Evolutionary conservation across 2,113 vertebrate genomes (phyloP), one percentile per base, ranked within the genome.

Genomic region (Amblyopsis rosae): DNA sequence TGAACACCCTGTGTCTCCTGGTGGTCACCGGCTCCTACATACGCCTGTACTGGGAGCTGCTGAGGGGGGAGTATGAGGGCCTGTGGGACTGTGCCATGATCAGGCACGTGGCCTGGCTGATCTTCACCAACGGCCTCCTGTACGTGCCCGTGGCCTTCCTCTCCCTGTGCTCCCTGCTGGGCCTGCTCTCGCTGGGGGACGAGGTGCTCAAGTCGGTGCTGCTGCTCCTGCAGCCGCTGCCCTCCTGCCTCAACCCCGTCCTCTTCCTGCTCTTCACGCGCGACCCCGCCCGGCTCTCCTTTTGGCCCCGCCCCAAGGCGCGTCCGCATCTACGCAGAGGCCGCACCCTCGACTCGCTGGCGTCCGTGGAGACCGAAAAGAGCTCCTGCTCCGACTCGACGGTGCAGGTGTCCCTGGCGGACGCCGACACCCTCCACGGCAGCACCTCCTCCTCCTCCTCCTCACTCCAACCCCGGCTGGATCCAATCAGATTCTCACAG

Each of bases 91-190:
- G 96, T 0, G 92, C 94, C 77, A 96, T 98, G 94, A 94, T 96
- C 82, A 94, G 96, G 87, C 96, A 98, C 0, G 93, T 98, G 66
- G 95, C 96, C 79, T 96, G 96, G 95, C 92, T 99, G 71, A 96
- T 98, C 89, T 95, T 99, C 66, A 94, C 94, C 48, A 95, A 98
- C 35, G 95, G 96, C 62, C 92, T 98, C 33, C 96, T 99, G 13
- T 96, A 96, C 79, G 95, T 96, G 53, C 96, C 97, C 0, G 95
- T 98, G 77, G 97, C 96, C 77, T 97, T 98, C 89, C 94, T 98
- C 62, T 95, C 95, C 65, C 94, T 98, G 77, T 96, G 95, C 77
- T 96, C 95, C 49, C 92, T 93, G 54, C 93, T 98, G 72, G 92
- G 93, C 76, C 95, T 98, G 73, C 92, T 96, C 59, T 92, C 95